Evolutionary conservation across 2,113 vertebrate genomes (phyloP).

Genomic region (Orthonyx spaldingii): DNA sequence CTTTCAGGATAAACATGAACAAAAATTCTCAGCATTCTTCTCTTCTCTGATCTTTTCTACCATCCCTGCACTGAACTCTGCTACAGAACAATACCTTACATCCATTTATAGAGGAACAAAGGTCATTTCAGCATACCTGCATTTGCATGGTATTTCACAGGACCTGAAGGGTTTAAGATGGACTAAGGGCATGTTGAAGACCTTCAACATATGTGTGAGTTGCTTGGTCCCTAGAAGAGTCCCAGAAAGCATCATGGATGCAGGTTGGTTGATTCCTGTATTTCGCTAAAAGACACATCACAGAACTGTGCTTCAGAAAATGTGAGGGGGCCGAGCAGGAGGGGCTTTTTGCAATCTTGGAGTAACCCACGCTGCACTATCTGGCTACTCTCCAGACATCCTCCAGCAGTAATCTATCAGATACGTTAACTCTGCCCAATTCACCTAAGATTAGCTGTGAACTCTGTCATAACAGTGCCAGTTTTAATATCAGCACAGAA

Average conservation of each 20-base stretch:
- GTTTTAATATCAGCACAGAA: neutral
- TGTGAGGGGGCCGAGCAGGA: neutral
- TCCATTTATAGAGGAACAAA: neutral
- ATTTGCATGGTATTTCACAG: neutral
- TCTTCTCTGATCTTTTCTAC: neutral
- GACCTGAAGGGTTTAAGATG: neutral
- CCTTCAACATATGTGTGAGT: neutral
- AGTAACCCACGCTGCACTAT: neutral
- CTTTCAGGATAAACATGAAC: neutral
- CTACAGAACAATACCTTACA: neutral
- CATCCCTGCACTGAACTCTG: neutral
- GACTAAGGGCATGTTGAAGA: neutral
- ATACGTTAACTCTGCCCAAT: neutral
- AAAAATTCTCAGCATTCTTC: neutral
- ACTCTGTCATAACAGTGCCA: neutral
- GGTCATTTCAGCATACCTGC: neutral
- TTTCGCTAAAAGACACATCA: neutral
- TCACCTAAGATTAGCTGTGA: neutral
- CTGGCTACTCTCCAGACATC: neutral
- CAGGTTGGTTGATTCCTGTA: neutral
- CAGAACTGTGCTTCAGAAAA: neutral
- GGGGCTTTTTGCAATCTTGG: neutral
- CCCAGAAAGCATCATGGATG: neutral
- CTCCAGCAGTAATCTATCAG: neutral
- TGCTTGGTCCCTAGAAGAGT: neutral